phyloP scores from a whole-genome alignment of 2,113 vertebrate genomes.

The Ageneiosus marmoratus region DNA sequence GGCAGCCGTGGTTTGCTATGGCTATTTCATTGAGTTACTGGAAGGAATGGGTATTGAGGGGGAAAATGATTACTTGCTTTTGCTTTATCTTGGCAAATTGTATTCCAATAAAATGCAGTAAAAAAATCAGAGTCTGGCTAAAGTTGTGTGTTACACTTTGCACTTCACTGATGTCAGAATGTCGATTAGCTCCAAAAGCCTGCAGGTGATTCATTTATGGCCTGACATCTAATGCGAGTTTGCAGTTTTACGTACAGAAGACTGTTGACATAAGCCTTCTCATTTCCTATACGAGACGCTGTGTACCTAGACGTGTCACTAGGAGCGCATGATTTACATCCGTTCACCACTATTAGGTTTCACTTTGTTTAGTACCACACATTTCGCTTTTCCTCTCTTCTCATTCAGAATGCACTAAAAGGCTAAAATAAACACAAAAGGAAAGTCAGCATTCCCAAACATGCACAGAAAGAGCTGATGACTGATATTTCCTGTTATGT shows the following conservation, averaged over 20 bases:
- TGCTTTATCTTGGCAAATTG: constrained; percentile 74
- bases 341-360: constrained; percentile 55
- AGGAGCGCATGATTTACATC: constrained; percentile 61
- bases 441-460: constrained; percentile 39
- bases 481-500: constrained; percentile 43
- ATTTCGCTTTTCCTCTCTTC: constrained; percentile 55
- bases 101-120: constrained; percentile 70
- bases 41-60: constrained; percentile 49
- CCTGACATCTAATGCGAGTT: constrained; percentile 60
- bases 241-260: constrained; percentile 61
- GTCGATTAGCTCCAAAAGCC: constrained; percentile 60
- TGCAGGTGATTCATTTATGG: constrained; percentile 75
- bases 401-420: constrained; percentile 48
- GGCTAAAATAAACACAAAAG: constrained; percentile 39
- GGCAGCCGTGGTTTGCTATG: constrained; percentile 49
- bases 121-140: constrained; percentile 60
- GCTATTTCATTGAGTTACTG: constrained; percentile 65
- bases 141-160: constrained; percentile 56
- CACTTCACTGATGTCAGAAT: constrained; percentile 65
- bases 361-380: constrained; percentile 49
- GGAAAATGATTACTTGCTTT: constrained; percentile 65
- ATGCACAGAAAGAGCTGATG: constrained; percentile 23
- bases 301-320: constrained; percentile 60
- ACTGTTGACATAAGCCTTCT: constrained; percentile 64
- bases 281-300: constrained; percentile 65